Evolutionary conservation across 1,140 invertebrate genomes (phyloP), one percentile per base, ranked within the genome.

Genomic region (Drosophila aff.): DNA sequence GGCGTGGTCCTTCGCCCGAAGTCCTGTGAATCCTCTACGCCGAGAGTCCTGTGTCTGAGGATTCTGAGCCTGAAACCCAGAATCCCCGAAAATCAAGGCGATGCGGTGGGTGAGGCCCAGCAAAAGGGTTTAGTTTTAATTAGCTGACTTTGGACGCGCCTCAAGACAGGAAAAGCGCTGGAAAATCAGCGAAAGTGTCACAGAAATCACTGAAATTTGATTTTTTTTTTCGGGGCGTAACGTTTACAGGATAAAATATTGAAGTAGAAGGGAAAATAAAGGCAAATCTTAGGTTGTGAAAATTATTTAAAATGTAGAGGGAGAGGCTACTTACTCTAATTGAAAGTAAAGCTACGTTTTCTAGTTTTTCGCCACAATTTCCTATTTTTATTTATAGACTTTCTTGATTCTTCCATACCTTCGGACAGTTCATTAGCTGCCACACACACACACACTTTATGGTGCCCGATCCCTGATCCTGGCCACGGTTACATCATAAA

Each of bases 71-170:
- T 43, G 13, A 10, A 23, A 40, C 15, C 33, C 58, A 21, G 38
- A 46, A 40, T 60, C 40, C 58, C 26, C 23, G 33, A 40, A 40
- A 57, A 57, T 57, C 53, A 15, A 40, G 21, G 11, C 59, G 58
- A 49, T 26, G 23, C 23, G 15, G 59, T 61, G 21, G 46, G 61
- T 18, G 61, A 28, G 47, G 21, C 65, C 72, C 4, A 46, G 59
- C 55, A 40, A 67, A 64, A 49, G 79, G 80, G 67, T 81, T 81
- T 82, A 81, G 59, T 55, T 82, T 47, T 67, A 81, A 82, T 82
- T 82, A 82, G 58, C 63, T 68, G 79, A 82, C 80, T 82, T 82
- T 64, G 53, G 79, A 74, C 79, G 74, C 79, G 74, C 79, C 79
- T 68, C 16, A 21, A 11, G 10, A 18, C 16, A 9, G 11, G 13